Conservation (phyloP, 1,140 invertebrate species). For the Drosophila persimilis region DNA sequence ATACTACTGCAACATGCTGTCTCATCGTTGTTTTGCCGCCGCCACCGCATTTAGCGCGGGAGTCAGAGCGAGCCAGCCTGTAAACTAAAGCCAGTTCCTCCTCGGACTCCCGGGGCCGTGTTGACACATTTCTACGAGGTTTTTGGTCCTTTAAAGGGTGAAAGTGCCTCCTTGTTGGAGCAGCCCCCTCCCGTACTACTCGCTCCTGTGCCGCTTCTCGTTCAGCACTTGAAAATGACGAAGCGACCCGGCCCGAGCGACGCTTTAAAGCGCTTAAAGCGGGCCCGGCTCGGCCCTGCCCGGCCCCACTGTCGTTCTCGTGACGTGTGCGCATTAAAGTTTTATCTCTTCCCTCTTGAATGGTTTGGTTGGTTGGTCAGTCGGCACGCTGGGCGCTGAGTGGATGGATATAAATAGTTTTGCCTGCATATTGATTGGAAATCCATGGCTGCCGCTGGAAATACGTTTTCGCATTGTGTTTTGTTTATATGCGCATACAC, state of each 20-base stretch:
- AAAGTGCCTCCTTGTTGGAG: slow-evolving; percentile 49
- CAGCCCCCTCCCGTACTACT: no score
- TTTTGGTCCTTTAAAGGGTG: slow-evolving; percentile 72
- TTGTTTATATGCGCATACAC: slow-evolving; percentile 63
- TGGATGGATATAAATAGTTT: slow-evolving; percentile 55
- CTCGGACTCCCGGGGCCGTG: slow-evolving; percentile 31
- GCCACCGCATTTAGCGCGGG: slow-evolving; percentile 57
- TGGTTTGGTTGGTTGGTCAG: slow-evolving; percentile 14
- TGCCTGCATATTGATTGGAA: slow-evolving; percentile 67
- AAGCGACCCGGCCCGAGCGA: slow-evolving; percentile 3
- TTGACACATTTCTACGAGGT: slow-evolving; percentile 72
- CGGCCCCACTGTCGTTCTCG: slow-evolving; percentile 9
- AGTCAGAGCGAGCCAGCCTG: slow-evolving; percentile 18
- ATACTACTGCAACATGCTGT: slow-evolving; percentile 65
- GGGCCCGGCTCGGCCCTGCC: not conserved
- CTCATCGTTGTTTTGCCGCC: slow-evolving; percentile 76
- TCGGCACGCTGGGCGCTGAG: slow-evolving; percentile 16
- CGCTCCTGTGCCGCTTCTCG: not conserved
- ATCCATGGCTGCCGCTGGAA: slow-evolving; percentile 39
- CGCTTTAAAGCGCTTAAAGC: slow-evolving; percentile 57
- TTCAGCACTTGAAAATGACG: slow-evolving; percentile 33
- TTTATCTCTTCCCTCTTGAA: slow-evolving; percentile 8
- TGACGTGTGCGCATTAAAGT: slow-evolving; percentile 54
- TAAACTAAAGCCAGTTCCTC: slow-evolving; percentile 9
- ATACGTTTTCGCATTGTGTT: slow-evolving; percentile 36